These are phyloP conservation scores for Cercocebus atys DNA, from an alignment of 2,113 vertebrate genomes.

Conservation along the genomic window DNA sequence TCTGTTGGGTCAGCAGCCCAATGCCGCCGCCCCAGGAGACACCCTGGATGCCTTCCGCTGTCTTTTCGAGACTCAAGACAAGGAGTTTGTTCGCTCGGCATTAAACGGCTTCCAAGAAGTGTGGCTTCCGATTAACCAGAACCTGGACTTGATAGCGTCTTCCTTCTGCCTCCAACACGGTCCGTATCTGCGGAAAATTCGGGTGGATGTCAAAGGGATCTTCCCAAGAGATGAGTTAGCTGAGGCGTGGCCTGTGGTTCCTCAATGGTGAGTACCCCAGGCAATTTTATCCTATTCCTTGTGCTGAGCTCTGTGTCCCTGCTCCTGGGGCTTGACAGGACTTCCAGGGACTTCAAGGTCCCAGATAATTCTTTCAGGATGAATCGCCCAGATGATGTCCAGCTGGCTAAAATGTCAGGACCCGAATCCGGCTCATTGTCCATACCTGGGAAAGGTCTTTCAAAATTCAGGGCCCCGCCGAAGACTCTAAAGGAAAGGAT, in stretches of 20 bases:
- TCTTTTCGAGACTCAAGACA: conserved; percentile 61
- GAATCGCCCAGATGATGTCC: background rate
- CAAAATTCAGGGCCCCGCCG: background rate
- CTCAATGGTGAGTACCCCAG: background rate
- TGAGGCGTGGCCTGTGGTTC: fast-evolving
- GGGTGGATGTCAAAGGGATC: background rate
- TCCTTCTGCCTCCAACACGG: conserved; percentile 57
- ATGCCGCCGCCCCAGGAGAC: fast-evolving
- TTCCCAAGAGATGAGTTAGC: background rate
- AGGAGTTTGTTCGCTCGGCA: background rate
- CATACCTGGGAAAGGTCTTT: background rate
- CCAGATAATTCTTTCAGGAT: background rate
- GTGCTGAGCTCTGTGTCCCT: background rate
- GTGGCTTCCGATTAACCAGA: background rate
- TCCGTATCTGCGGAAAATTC: background rate
- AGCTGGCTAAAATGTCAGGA: background rate
- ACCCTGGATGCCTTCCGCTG: conserved; percentile 41
- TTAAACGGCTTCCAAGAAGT: background rate
- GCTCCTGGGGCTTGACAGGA: background rate
- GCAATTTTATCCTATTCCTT: fast-evolving
- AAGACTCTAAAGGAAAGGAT: background rate
- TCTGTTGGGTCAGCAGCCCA: background rate
- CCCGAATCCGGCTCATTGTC: background rate
- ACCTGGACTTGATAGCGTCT: background rate
- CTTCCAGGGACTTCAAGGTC: background rate